These are phyloP conservation scores for Meda fulgida DNA, from an alignment of 2,797 vertebrate genomes.

Conservation along the genomic window DNA sequence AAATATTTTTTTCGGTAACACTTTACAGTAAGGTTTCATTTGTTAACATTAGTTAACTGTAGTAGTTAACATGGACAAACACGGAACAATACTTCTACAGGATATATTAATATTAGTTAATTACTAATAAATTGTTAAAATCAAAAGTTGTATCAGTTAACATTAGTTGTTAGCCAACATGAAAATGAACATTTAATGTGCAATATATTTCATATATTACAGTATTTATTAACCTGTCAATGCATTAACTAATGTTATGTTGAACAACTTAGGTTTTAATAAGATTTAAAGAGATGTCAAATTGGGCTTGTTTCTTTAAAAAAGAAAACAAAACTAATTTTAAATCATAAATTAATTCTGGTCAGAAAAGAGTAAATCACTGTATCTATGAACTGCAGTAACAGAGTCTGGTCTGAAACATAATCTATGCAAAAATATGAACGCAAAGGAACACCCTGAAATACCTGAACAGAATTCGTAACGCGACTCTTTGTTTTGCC, in stretches of 20 bases:
- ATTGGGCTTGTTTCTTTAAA: neutral
- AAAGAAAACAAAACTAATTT: neutral
- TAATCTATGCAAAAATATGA: neutral
- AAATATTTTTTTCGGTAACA: too few species aligned
- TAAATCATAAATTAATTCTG: neutral
- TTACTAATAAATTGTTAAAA: neutral
- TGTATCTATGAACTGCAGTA: neutral
- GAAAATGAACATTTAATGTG: neutral
- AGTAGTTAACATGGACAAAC: too few species aligned
- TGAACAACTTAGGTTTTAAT: neutral
- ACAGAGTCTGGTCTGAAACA: neutral
- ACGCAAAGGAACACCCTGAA: neutral
- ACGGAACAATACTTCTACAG: too few species aligned
- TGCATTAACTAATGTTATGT: neutral
- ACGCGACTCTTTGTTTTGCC: neutral
- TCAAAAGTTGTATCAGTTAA: too few species aligned
- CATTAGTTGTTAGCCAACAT: neutral
- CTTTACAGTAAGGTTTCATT: too few species aligned
- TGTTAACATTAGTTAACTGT: too few species aligned
- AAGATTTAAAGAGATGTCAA: neutral
- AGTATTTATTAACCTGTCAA: neutral
- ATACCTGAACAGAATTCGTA: neutral
- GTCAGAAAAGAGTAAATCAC: neutral
- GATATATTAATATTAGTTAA: neutral
- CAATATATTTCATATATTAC: too few species aligned